Percentiles rank a stretch among this genome's conserved stretches.
These are phyloP conservation scores for Ormyrus nitidulus DNA, from an alignment of 2,888 invertebrate species.

Conservation along the genomic window DNA sequence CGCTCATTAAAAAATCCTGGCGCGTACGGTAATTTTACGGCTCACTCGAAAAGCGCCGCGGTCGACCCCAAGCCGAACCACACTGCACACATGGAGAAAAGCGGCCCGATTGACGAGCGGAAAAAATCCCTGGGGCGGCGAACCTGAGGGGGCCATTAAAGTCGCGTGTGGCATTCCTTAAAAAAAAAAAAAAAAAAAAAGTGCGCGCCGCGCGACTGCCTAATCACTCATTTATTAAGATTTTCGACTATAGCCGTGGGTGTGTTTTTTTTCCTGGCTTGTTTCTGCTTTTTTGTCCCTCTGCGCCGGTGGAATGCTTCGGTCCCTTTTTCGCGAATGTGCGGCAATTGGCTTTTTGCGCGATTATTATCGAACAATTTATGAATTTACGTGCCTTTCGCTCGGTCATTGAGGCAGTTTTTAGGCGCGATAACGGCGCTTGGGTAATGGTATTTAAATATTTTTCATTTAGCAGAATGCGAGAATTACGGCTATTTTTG, in stretches of 20 bases:
- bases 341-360: background rate
- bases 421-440: no score
- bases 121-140: conserved; percentile 1
- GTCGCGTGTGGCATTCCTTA: conserved; percentile 1
- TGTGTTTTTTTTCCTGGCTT: background rate
- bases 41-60: no score
- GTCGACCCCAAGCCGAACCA: conserved; percentile 4
- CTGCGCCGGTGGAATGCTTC: background rate
- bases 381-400: background rate
- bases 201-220: conserved; percentile 2
- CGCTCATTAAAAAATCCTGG: no score
- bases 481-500: no score
- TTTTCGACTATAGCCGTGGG: background rate
- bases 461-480: no score
- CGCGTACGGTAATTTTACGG: no score
- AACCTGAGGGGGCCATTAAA: background rate
- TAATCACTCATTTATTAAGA: conserved; percentile 35
- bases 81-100: background rate
- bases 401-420: background rate
- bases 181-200: background rate
- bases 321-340: background rate
- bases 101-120: background rate
- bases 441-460: no score
- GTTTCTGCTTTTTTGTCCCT: background rate
- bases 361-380: background rate